Evolutionary conservation across 2,113 vertebrate species (phyloP).

Genomic region (Rhegmatorhina hoffmannsi): DNA sequence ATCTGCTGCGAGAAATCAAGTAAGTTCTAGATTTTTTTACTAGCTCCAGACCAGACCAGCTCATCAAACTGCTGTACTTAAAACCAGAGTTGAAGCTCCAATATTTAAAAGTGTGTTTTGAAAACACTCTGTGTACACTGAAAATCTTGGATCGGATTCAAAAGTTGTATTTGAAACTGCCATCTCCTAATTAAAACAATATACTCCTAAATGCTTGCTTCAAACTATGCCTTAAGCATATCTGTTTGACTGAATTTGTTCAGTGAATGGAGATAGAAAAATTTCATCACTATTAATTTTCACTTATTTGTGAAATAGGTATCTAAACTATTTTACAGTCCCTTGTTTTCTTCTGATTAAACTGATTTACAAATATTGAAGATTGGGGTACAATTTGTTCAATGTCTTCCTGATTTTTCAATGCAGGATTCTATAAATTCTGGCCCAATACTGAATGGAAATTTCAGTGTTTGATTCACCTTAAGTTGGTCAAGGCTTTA

Average conservation of each 20-base stretch:
- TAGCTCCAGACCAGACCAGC: slow-evolving; percentile 40
- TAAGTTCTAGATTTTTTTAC: slow-evolving; percentile 41
- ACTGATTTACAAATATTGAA: slow-evolving; percentile 34
- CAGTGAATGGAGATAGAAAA: not conserved
- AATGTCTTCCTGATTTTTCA: slow-evolving; percentile 65
- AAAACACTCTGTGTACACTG: slow-evolving; percentile 9
- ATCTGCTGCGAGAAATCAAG: slow-evolving; percentile 44
- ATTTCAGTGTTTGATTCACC: not conserved
- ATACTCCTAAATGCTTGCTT: not conserved
- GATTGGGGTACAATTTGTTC: not conserved
- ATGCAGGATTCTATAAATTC: not conserved
- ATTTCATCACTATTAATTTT: slow-evolving; percentile 52
- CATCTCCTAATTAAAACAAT: slow-evolving; percentile 62
- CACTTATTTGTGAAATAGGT: slow-evolving; percentile 2
- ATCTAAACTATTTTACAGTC: slow-evolving; percentile 42
- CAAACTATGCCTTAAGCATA: not conserved
- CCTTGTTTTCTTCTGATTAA: slow-evolving; percentile 54
- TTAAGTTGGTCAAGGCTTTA: not conserved
- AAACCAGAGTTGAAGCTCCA: not conserved
- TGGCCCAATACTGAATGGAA: not conserved
- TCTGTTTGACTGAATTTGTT: slow-evolving; percentile 1
- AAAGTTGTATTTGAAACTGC: slow-evolving; percentile 36
- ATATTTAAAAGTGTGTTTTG: slow-evolving; percentile 20
- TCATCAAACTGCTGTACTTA: slow-evolving; percentile 31
- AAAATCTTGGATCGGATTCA: slow-evolving; percentile 29